Evolutionary conservation across 2,888 invertebrate genomes (phyloP).

Genomic region (Acanthacorydalis orientalis): DNA sequence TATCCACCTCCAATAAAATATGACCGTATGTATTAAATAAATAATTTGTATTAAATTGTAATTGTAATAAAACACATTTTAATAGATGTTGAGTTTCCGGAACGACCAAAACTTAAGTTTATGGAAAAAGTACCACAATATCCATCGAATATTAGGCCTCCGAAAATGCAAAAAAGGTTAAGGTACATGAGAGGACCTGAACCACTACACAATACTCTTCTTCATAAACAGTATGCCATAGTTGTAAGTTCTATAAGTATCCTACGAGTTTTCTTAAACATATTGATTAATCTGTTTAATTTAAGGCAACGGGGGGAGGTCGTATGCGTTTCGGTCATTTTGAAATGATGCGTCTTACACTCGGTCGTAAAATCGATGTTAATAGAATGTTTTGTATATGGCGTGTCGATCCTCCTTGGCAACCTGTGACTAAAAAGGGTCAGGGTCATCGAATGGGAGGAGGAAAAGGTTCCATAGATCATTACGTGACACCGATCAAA

Average conservation of each 20-base stretch:
- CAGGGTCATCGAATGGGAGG: constrained; percentile 90
- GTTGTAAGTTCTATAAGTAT: constrained; percentile 40
- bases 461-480: constrained; percentile 88
- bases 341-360: constrained; percentile 68
- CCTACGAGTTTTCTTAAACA: too few species aligned
- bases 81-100: constrained; percentile 55
- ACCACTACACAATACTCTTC: constrained; percentile 60
- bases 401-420: constrained; percentile 92
- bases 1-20: constrained; percentile 50
- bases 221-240: constrained; percentile 87
- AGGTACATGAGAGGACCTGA: constrained; percentile 88
- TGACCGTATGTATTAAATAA: constrained; percentile 35
- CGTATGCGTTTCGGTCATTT: constrained; percentile 64
- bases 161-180: constrained; percentile 72
- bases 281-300: not conserved
- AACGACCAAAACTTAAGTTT: constrained; percentile 48
- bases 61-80: not conserved
- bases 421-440: constrained; percentile 78
- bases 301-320: constrained; percentile 45
- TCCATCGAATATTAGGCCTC: constrained; percentile 47
- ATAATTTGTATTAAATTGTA: constrained; percentile 2
- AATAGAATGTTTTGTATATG: constrained; percentile 84
- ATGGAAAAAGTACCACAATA: constrained; percentile 58
- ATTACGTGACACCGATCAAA: constrained; percentile 88
- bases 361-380: constrained; percentile 64